Evolutionary conservation across 2,113 vertebrate species (phyloP), one percentile per base, ranked within the genome.

Genomic region (Passer domesticus): DNA sequence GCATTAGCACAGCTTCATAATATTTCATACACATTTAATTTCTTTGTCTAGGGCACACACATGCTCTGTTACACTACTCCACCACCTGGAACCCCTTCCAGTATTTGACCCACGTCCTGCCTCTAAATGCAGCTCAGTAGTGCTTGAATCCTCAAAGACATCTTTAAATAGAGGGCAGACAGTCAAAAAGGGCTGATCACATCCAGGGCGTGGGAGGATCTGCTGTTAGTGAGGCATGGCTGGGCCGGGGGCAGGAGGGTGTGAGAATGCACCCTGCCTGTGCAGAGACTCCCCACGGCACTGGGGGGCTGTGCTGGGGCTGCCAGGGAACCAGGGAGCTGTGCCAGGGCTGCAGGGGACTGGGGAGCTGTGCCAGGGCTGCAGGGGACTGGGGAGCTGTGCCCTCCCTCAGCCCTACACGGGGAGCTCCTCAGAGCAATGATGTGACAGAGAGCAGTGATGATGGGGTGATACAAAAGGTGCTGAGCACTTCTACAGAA

Each of bases 141-240:
- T 50, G 70, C 92, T 49, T 60, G 60, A 83, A 73, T 87, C 74
- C 83, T 85, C 84, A 79, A 66, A 91, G 79, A 77, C 86, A 79
- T 91, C 95, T 92, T 94, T 91, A 85, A 84, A 91, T 76, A 92
- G 86, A 92, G 79, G 75, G 79, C 90, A 96, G 90, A 52, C 72
- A 90, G 47, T 87, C 78, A 90, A 67, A 89, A 77, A 86, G 93
- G 79, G 83, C 68, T 89, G 46, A 50, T 58, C 84, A 28, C 62
- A 81, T 44, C 43, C 37, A 14, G 0, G 3, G 67, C 0, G 49
- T 90, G 70, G 90, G 92, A 94, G 62, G 85, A 80, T 76, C 41
- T 75, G 75, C 87, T 1, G 10, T 33, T 43, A 39, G 73, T 0
- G 0, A 0, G 3, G 62, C 62, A 27, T 1, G n/a, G 87, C 27